phyloP scores from a whole-genome alignment of 2,888 invertebrate genomes.

The Philopedon plagiatum region DNA sequence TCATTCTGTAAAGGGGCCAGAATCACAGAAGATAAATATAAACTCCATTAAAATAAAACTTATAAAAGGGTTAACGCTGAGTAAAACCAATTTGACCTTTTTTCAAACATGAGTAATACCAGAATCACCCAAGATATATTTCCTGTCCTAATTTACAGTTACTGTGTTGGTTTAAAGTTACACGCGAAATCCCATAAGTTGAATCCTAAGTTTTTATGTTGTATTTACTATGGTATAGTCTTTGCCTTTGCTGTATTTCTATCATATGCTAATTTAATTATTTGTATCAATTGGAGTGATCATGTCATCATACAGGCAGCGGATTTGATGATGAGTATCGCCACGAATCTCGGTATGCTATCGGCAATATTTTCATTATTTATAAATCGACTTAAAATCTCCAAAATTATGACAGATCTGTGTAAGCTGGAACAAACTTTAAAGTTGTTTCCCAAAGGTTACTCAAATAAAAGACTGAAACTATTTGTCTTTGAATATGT shows the following conservation, averaged over 20 bases:
- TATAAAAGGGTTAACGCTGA: background rate
- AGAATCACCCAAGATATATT: constrained; percentile 30
- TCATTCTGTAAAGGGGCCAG: background rate
- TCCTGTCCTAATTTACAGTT: constrained; percentile 47
- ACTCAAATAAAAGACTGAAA: background rate
- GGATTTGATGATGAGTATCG: constrained; percentile 46
- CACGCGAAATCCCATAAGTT: constrained; percentile 10
- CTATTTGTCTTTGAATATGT: constrained; percentile 1
- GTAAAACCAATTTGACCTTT: background rate
- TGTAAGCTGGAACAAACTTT: background rate
- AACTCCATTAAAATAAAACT: constrained; percentile 2
- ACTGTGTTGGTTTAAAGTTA: constrained; percentile 50
- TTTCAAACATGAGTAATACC: constrained; percentile 14
- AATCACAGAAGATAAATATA: background rate
- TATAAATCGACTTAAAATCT: constrained; percentile 40
- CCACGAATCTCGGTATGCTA: constrained; percentile 45
- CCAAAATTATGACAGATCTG: background rate
- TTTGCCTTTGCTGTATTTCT: constrained; percentile 31
- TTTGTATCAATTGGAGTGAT: constrained; percentile 29
- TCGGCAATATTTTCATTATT: constrained; percentile 44
- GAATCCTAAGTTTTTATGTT: constrained; percentile 9
- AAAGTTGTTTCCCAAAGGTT: background rate
- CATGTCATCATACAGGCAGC: constrained; percentile 50
- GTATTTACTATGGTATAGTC: constrained; percentile 16
- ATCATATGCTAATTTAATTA: constrained; percentile 34